phyloP scores from a whole-genome alignment of 1,140 invertebrate genomes.

The Nylanderia fulva region DNA sequence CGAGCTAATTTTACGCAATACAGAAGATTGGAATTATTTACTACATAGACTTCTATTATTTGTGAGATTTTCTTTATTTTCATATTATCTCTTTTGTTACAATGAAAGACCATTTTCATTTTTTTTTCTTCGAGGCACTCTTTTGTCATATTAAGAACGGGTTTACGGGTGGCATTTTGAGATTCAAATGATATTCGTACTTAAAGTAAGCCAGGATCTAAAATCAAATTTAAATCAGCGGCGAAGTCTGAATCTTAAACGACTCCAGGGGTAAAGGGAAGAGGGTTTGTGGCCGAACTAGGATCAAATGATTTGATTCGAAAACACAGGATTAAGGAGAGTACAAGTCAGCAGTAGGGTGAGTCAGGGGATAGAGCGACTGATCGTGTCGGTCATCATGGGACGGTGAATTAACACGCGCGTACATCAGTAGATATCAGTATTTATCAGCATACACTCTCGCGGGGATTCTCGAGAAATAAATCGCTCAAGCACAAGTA shows the following conservation, averaged over 20 bases:
- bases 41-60: background rate
- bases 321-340: conserved; percentile 51
- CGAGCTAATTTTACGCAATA: background rate
- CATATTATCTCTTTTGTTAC: background rate
- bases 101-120: background rate
- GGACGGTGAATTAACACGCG: conserved; percentile 50
- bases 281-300: conserved; percentile 5
- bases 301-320: conserved; percentile 56
- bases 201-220: conserved; percentile 25
- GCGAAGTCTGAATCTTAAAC: conserved; percentile 47
- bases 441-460: conserved; percentile 41
- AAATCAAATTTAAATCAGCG: conserved; percentile 18
- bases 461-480: background rate
- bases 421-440: conserved; percentile 49
- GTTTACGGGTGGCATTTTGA: background rate
- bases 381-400: conserved; percentile 44
- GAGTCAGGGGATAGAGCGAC: conserved; percentile 40
- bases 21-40: background rate
- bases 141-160: conserved; percentile 3
- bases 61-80: background rate
- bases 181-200: conserved; percentile 47
- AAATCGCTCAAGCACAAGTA: background rate
- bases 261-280: background rate
- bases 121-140: background rate
- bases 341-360: conserved; percentile 13